Evolutionary conservation across 2,888 invertebrate species (phyloP).

Genomic region (Mylabris sibirica): DNA sequence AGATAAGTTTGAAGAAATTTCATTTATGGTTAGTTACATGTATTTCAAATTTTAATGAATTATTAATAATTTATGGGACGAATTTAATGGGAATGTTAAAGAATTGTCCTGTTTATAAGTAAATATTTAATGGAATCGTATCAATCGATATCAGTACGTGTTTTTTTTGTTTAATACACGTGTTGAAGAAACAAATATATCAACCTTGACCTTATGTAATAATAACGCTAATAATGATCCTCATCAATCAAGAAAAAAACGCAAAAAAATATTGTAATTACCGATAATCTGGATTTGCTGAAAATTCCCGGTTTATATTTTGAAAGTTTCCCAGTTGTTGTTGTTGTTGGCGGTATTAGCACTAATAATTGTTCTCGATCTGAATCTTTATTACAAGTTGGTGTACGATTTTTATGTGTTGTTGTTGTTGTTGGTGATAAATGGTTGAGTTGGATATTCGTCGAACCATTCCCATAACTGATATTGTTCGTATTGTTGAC

Average conservation of each 20-base stretch:
- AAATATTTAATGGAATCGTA: neutral
- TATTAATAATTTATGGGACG: too few relatives aligned
- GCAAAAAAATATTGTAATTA: constrained; percentile 60
- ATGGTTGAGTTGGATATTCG: constrained; percentile 69
- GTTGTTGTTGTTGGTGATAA: constrained; percentile 43
- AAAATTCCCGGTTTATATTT: constrained; percentile 47
- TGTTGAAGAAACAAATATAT: neutral
- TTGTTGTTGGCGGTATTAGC: constrained; percentile 64
- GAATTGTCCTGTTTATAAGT: too few relatives aligned
- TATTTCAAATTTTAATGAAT: too few relatives aligned
- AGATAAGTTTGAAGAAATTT: too few relatives aligned
- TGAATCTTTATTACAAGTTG: constrained; percentile 18
- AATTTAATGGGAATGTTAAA: too few relatives aligned
- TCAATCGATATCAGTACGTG: neutral
- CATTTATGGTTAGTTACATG: too few relatives aligned
- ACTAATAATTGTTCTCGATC: constrained; percentile 63
- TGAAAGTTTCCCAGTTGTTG: constrained; percentile 35
- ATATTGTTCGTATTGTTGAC: constrained; percentile 80
- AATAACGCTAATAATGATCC: neutral
- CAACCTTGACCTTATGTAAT: neutral
- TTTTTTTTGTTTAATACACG: neutral
- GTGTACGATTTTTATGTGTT: constrained; percentile 21
- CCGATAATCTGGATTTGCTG: constrained; percentile 68
- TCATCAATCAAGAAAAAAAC: neutral
- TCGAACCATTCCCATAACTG: constrained; percentile 70